These are phyloP conservation scores for Dipodomys merriami DNA, from an alignment of 2,113 vertebrate species.

Conservation along the genomic window DNA sequence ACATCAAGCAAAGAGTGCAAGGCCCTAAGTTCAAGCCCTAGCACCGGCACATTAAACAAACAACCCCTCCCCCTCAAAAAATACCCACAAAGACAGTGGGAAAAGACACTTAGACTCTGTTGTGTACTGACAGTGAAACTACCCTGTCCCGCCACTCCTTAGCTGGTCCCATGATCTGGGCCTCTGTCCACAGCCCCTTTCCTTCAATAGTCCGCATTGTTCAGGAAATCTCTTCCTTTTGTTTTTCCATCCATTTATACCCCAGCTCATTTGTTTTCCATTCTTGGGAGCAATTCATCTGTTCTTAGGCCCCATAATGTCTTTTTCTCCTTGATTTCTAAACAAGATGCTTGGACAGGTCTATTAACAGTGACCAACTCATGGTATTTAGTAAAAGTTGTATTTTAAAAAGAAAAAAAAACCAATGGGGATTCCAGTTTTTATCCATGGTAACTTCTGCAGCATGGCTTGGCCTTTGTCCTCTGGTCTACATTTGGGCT, in stretches of 20 bases:
- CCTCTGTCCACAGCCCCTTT: conserved; percentile 23
- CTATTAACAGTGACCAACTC: conserved; percentile 62
- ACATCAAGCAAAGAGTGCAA: too few species aligned
- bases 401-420: conserved; percentile 58
- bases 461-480: conserved; percentile 45
- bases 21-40: too few species aligned
- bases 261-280: conserved; percentile 78
- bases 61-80: too few species aligned
- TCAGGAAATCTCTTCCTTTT: conserved; percentile 72
- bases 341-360: conserved; percentile 78
- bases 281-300: conserved; percentile 77
- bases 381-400: conserved; percentile 54
- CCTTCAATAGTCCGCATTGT: conserved; percentile 73
- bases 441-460: conserved; percentile 79
- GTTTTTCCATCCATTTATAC: conserved; percentile 76
- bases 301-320: conserved; percentile 64
- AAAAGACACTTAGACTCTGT: neutral
- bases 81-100: neutral
- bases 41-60: too few species aligned
- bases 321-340: conserved; percentile 72
- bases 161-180: conserved; percentile 76
- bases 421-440: conserved; percentile 70
- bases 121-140: conserved; percentile 56
- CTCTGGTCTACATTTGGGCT: conserved; percentile 21
- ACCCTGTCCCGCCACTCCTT: conserved; percentile 28